Base-by-base conservation (phyloP, 2,797 vertebrate species). In the Anguilla megastoma region DNA sequence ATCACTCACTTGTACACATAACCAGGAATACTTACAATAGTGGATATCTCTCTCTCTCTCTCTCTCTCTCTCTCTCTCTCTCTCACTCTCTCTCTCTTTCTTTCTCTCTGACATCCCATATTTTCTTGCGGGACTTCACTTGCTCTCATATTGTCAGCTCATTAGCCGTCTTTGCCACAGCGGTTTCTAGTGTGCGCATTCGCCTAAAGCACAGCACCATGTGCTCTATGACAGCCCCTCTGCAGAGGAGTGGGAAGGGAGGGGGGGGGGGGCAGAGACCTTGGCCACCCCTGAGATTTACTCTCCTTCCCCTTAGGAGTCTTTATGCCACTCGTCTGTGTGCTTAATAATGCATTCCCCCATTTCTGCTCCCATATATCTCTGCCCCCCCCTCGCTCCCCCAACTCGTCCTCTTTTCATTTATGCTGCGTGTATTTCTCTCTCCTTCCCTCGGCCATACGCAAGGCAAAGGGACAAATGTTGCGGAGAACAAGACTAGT, bases 61-160 rank as follows among this genome's bases (percentile, higher is more conserved):
- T 58, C n/a, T 41, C 54, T 79, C 52, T 80, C 66, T 88, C 24
- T 45, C 33, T 41, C 36, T 56, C 76, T 33, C 14, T n/a, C 87
- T 86, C 36, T 63, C 54, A 27, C 27, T 88, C 69, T 58, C 80
- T 83, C 76, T 87, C 30, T 88, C 84, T 86, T 60, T 1, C 83
- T 12, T 3, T 87, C 33, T 85, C 71, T 87, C 86, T 82, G 66
- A 86, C 86, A 88, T 52, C 63, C 88, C 71, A 30, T 4, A 7
- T 86, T 69, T 87, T 86, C 85, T 91, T 89, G 86, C 88, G 71
- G 84, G 60, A 27, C 0, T 84, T 58, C 89, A 45, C 63, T 52
- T 54, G 12, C 82, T 48, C 41, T 0, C 58, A 45, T 54, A 6
- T 87, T 48, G 45, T n/a, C 41, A 50, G 21, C 79, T 82, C 79